A percentile compares a stretch with the other conserved stretches of the same genome.
These are phyloP conservation scores for Pyrochroa serraticornis DNA, from an alignment of 2,888 invertebrate species.

Conservation along the genomic window DNA sequence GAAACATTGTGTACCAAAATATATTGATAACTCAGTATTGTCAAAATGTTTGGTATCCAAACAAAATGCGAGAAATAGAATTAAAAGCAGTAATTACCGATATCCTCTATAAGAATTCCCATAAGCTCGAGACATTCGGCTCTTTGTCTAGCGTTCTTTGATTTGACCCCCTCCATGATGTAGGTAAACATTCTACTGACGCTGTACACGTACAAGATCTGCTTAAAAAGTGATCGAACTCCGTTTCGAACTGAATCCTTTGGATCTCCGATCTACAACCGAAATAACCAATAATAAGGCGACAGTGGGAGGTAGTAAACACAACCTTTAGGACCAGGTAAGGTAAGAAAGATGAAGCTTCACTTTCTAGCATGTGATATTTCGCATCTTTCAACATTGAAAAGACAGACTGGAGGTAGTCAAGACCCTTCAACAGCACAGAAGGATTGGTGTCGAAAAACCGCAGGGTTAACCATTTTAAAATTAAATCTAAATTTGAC, in stretches of 20 bases:
- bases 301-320: too few species aligned
- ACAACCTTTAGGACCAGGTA: conserved; percentile 88
- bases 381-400: conserved; percentile 77
- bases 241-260: conserved; percentile 93
- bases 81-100: conserved; percentile 62
- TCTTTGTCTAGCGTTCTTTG: conserved; percentile 95
- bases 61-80: not conserved
- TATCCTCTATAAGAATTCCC: conserved; percentile 82
- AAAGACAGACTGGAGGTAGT: conserved; percentile 87
- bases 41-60: not conserved
- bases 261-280: conserved; percentile 83
- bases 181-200: conserved; percentile 87
- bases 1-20: not conserved
- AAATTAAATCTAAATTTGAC: conserved; percentile 90
- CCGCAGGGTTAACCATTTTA: conserved; percentile 95
- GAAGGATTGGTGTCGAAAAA: conserved; percentile 99
- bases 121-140: conserved; percentile 96
- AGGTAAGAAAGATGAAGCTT: conserved; percentile 93
- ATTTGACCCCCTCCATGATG: conserved; percentile 93
- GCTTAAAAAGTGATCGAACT: conserved; percentile 83
- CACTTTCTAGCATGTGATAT: conserved; percentile 87
- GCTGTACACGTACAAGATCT: conserved; percentile 85
- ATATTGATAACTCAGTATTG: too few species aligned
- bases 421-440: conserved; percentile 92
- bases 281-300: not conserved